Evolutionary conservation across 37 sponge, comb jelly and placozoan genomes (phyloP), one percentile per base, ranked within the genome.

Genomic region (Cladorhizidae sp.): DNA sequence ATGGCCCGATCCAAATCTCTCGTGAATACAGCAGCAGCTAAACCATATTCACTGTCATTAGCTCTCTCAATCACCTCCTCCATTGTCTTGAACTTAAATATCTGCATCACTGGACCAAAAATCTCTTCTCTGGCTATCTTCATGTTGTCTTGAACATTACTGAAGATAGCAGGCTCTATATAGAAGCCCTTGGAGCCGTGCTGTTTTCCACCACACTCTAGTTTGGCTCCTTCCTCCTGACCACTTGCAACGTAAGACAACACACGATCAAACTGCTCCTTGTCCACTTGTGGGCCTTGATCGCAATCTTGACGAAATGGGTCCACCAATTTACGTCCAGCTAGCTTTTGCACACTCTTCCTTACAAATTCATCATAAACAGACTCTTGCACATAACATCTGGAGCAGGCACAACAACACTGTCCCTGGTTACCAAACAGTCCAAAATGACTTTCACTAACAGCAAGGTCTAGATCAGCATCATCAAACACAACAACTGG

Each of bases 31-130:
- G 93, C 69, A 21, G 99, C 99, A 20, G 99, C 99, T 33, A 98
- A 87, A 35, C 99, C 99, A 73, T 91, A 98, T 9, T 57, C 78
- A 43, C 94, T 89, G 45, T 84, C 81, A 87, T 98, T 98, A 57
- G 97, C 97, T 54, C 99, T 87, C 62, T 86, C 87, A 59, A 98
- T 93, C 59, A 98, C 95, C 64, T 98, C 99, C 21, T 95, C 99
- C 0, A 93, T 64, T 20, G 86, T 93, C 74, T 91, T 93, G 88
- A 98, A 98, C 58, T 95, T 93, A 73, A 93, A 76, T 49, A 98
- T 98, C 78, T 95, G 99, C 99, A 95, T 95, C 51, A 98, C 99
- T n/a, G 99, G 99, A 15, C 99, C 99, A 78, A 98, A 98, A 59
- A 98, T 98, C 90, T 98, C 99, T 63, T 98, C 96, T 50, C 85